A percentile compares a stretch with the other conserved stretches of the same genome.
Conservation (phyloP, 2,888 invertebrate species). For the Conchocele bisecta region DNA sequence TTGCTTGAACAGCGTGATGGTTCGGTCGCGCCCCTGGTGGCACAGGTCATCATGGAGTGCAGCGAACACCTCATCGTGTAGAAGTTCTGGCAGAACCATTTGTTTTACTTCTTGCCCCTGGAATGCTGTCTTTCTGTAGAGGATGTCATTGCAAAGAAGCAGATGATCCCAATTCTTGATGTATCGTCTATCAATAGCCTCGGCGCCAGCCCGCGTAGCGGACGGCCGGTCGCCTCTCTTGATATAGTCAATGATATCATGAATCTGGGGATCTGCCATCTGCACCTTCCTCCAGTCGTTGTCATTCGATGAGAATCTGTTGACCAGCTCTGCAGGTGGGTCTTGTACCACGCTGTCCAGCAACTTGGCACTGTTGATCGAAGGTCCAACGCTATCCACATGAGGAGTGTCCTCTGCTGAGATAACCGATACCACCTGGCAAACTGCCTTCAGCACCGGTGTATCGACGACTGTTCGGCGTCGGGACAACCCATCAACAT, state of each 20-base stretch:
- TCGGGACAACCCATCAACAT: no score
- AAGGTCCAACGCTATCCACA: no score
- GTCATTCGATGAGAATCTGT: no score
- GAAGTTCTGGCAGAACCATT: background rate
- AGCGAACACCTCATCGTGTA: background rate
- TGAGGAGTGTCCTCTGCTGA: no score
- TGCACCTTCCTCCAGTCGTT: background rate
- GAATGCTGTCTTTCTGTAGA: background rate
- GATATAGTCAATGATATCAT: background rate
- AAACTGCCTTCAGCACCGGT: no score
- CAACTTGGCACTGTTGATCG: no score
- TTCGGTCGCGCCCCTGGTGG: conserved; percentile 22
- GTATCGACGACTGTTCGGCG: no score
- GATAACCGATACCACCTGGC: no score
- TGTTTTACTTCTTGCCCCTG: background rate
- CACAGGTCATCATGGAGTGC: conserved; percentile 24
- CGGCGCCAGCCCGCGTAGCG: background rate
- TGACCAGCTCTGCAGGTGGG: no score
- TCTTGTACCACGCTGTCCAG: no score
- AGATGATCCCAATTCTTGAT: background rate
- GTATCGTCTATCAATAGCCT: background rate
- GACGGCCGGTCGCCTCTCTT: background rate
- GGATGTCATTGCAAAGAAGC: background rate
- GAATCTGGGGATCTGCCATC: background rate
- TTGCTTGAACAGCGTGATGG: background rate